Base-by-base conservation (phyloP, 2,113 vertebrate species). In the Maccullochella peelii region DNA sequence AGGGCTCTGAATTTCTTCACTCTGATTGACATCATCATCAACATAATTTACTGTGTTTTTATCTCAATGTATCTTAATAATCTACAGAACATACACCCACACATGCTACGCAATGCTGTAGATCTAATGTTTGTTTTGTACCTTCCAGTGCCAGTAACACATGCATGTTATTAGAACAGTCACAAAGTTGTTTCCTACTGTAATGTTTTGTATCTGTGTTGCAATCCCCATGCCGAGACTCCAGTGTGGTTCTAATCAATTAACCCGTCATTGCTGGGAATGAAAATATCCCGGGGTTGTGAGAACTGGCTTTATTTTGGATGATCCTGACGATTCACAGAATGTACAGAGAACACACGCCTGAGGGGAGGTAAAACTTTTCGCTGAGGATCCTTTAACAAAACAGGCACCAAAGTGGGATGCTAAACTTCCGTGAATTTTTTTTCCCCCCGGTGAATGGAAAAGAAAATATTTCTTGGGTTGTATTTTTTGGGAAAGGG, bases 221-320 rank as follows among this genome's bases (percentile, higher is more conserved):
- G 84, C 73, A 91, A 93, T 86, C 69, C 78, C 55, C 72, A 73
- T 14, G 59, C 57, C 16, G 66, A 70, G 75, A 83, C 70, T 61
- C 25, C 63, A 42, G 68, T 82, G 85, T 87, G 90, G 67, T 88
- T 93, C 80, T 57, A 92, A 94, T 93, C 87, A 90, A 90, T 92
- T 90, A 89, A 85, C 71, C 50, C 27, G 25, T 87, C 72, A 73
- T 67, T 84, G 83, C 0, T 1, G 74, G 81, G 76, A 88, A 89
- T 70, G 50, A 86, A 92, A 91, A 90, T 79, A 89, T 87, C 83
- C 88, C 1, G 42, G 65, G 86, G 80, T 81, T 78, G 69, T 86
- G 90, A 82, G 90, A 89, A 85, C 76, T 36, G 79, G 38, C 81
- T 75, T 88, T 84, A 84, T 89, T 88, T 90, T 88, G 78, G 80